Conservation (phyloP, 2,113 vertebrate genomes). For the Forbesichthys agassizii region DNA sequence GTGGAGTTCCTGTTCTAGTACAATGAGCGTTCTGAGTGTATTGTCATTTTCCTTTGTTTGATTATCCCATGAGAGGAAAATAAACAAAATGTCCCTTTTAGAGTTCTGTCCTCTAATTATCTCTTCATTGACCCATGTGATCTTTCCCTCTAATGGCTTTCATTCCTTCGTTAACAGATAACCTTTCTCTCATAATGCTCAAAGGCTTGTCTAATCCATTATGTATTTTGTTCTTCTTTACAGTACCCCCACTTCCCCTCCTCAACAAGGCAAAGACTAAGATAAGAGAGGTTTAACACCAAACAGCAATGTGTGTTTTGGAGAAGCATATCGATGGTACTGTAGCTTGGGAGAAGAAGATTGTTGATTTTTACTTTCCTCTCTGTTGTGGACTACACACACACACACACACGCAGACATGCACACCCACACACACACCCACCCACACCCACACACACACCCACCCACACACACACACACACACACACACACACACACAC, state of each 20-base stretch:
- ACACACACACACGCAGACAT: too few species aligned
- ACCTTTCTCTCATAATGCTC: not conserved
- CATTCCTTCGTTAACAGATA: not conserved
- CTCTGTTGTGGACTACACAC: too few species aligned
- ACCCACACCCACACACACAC: too few species aligned
- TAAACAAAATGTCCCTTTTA: too few species aligned
- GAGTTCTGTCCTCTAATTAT: not conserved
- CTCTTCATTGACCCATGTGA: not conserved
- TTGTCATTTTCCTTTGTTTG: constrained; percentile 19
- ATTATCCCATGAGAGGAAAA: not conserved
- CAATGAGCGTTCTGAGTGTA: constrained; percentile 21
- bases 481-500: too few species aligned
- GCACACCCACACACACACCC: too few species aligned
- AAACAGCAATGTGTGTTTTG: constrained; percentile 15
- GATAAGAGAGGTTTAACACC: constrained; percentile 12
- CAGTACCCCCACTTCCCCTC: not conserved
- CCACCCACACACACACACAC: too few species aligned
- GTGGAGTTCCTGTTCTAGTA: constrained; percentile 25
- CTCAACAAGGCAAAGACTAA: constrained; percentile 8
- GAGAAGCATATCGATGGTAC: constrained; percentile 16
- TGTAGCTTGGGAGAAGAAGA: constrained; percentile 29
- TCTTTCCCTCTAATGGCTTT: not conserved
- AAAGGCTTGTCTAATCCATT: too few species aligned
- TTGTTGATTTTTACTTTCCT: constrained; percentile 33
- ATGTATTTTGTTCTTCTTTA: too few species aligned